These are phyloP conservation scores for Thera britannica DNA, from an alignment of 2,888 invertebrate genomes.

Conservation along the genomic window DNA sequence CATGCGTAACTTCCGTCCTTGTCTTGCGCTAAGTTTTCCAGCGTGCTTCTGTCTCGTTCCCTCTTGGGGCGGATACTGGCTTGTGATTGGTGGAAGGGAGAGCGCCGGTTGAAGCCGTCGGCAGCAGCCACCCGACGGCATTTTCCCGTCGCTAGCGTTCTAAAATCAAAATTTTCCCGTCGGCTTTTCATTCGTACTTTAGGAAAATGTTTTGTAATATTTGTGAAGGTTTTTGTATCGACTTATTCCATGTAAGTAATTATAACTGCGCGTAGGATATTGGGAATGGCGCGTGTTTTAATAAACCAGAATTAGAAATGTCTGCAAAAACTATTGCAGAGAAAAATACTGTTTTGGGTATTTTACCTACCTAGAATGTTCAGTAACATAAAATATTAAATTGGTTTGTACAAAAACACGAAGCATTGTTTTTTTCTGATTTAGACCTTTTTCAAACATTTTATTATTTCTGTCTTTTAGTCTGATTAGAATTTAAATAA, in stretches of 20 bases:
- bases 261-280: neutral
- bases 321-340: too few relatives aligned
- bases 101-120: conserved; percentile 71
- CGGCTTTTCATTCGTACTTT: conserved; percentile 24
- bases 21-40: conserved; percentile 59
- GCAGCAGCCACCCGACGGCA: conserved; percentile 73
- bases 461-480: too few relatives aligned
- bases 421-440: too few relatives aligned
- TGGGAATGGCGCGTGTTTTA: neutral
- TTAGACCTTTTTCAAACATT: too few relatives aligned
- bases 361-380: too few relatives aligned
- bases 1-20: conserved; percentile 66
- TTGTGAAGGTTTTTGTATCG: conserved; percentile 13
- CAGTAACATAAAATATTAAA: too few relatives aligned
- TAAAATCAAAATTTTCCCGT: conserved; percentile 64
- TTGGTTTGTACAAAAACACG: too few relatives aligned
- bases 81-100: conserved; percentile 77
- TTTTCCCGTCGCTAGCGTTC: conserved; percentile 78
- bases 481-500: too few relatives aligned
- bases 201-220: conserved; percentile 37
- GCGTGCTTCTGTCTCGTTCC: conserved; percentile 54
- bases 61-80: conserved; percentile 71
- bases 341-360: too few relatives aligned
- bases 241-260: neutral
- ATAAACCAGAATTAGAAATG: neutral